Conservation (phyloP, 1,140 invertebrate genomes). For the Limonius californicus region DNA sequence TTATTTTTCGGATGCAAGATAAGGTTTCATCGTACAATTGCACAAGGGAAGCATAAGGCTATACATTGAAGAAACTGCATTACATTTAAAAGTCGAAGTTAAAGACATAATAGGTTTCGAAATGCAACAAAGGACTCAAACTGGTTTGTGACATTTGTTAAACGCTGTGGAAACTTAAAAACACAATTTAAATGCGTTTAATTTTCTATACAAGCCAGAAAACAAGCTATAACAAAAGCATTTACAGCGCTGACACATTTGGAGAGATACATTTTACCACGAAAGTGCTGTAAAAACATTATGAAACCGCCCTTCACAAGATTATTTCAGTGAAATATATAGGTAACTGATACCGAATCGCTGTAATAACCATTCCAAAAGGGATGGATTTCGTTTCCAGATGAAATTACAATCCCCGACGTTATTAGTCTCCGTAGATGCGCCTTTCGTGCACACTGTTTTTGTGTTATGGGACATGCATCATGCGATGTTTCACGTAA, state of each 20-base stretch:
- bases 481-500: neutral
- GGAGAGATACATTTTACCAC: constrained; percentile 10
- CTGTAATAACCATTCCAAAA: constrained; percentile 24
- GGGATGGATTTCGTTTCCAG: constrained; percentile 16
- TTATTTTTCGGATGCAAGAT: no score
- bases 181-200: constrained; percentile 31
- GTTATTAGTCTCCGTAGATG: neutral
- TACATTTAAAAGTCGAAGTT: neutral
- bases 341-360: constrained; percentile 24
- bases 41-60: no score
- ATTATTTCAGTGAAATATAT: constrained; percentile 21
- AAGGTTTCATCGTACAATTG: no score
- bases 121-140: neutral
- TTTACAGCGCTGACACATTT: constrained; percentile 10
- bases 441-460: neutral
- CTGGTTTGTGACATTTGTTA: constrained; percentile 27
- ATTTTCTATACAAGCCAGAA: constrained; percentile 32
- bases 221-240: constrained; percentile 22
- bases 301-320: constrained; percentile 17
- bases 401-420: neutral
- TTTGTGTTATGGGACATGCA: constrained; percentile 8
- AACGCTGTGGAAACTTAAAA: constrained; percentile 22
- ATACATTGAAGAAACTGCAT: neutral
- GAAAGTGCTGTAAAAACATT: constrained; percentile 29
- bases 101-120: neutral